Evolutionary conservation across 1,140 invertebrate species (phyloP), one percentile per base, ranked within the genome.

Genomic region (Drosophila repletoides): DNA sequence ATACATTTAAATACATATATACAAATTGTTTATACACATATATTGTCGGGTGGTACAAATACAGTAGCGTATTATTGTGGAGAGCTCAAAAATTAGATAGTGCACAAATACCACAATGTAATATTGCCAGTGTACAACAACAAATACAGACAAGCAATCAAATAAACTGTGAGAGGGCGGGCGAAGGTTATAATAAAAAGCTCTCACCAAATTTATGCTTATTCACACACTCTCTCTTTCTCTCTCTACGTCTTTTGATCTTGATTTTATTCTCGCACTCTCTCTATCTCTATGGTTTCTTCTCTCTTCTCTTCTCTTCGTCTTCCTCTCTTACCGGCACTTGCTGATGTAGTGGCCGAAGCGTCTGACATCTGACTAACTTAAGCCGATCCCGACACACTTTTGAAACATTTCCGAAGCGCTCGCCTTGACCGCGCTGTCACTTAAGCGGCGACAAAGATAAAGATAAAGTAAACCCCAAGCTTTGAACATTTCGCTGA

Each of bases 181-280:
- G n/a, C 24, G 40, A 53, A 56, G 53, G 56, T 51, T 60, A 49
- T 52, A 74, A 74, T 56, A 56, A 53, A 64, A 84, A 74, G 66
- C 79, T 84, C 79, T 83, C 79, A 84, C 80, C 71, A 75, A n/a
- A 60, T 60, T 76, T 55, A 52, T 61, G 36, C 40, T 79, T 61
- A 45, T 38, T 56, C 29, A 36, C 31, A 34, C 41, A 28, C 28
- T 31, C 45, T 52, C n/a, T n/a, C n/a, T 5, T 12, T 15, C 46
- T 34, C 48, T 53, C 40, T 34, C 17, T 19, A 15, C 26, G 28
- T 36, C 22, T 17, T 21, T 14, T 21, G n/a, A n/a, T n/a, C n/a
- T n/a, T n/a, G n/a, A n/a, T n/a, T n/a, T n/a, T n/a, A n/a, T n/a
- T 17, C 28, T 52, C 31, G 29, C 61, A 17, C 14, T 14, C 28